A percentile compares a stretch with the other conserved stretches of the same genome.
These are phyloP conservation scores for Ditula angustiorana DNA, from an alignment of 2,888 invertebrate species.

Conservation along the genomic window DNA sequence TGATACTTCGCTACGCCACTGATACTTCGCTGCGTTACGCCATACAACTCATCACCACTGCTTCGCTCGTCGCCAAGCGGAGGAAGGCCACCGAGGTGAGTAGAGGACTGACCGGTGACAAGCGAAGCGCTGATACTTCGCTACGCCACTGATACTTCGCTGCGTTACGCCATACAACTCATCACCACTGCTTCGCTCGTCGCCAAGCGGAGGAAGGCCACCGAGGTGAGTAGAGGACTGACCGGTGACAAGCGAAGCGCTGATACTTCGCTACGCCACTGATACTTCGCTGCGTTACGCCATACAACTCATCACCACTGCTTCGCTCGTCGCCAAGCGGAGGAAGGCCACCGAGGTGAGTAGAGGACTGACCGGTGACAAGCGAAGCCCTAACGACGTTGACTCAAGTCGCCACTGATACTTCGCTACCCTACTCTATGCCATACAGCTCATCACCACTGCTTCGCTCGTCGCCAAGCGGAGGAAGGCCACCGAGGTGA, in stretches of 20 bases:
- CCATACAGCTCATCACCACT: slow-evolving; percentile 98
- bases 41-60: slow-evolving; percentile 98
- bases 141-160: slow-evolving; percentile 96
- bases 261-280: slow-evolving; percentile 98
- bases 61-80: too few species aligned
- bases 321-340: too few species aligned
- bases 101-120: not conserved
- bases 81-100: too few species aligned
- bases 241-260: too few species aligned
- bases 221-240: too few species aligned
- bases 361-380: not conserved
- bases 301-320: slow-evolving; percentile 98
- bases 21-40: slow-evolving; percentile 99
- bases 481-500: slow-evolving; percentile 93
- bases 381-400: slow-evolving; percentile 95
- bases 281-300: slow-evolving; percentile 99
- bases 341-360: too few species aligned
- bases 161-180: slow-evolving; percentile 99
- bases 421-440: slow-evolving; percentile 98
- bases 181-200: slow-evolving; percentile 98
- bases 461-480: slow-evolving; percentile 97
- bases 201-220: too few species aligned
- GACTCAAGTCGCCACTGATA: slow-evolving; percentile 96
- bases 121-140: slow-evolving; percentile 96
- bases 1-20: slow-evolving; percentile 98